phyloP scores from a whole-genome alignment of 2,113 vertebrate genomes.

The Takifugu flavidus region DNA sequence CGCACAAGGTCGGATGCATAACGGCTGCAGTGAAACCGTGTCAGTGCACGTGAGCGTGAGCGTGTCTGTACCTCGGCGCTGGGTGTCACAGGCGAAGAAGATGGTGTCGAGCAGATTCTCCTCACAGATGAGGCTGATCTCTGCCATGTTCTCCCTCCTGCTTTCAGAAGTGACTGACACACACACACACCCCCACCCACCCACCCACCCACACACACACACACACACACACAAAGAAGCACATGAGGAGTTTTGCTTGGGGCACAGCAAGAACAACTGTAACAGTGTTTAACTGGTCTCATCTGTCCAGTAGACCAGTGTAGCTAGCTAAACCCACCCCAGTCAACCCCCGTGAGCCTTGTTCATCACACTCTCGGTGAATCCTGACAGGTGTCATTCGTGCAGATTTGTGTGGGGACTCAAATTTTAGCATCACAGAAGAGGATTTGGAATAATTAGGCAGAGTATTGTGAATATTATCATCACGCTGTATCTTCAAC shows the following conservation, averaged over 20 bases:
- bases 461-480: too few species aligned
- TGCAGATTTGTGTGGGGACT: too few species aligned
- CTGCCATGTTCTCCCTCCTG: slow-evolving; percentile 52
- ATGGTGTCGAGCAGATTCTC: slow-evolving; percentile 85
- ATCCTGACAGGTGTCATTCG: too few species aligned
- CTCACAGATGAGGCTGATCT: slow-evolving; percentile 78
- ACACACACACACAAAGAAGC: slow-evolving; percentile 23
- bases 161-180: slow-evolving; percentile 41
- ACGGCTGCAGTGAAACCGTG: neutral
- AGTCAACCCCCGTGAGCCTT: too few species aligned
- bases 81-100: slow-evolving; percentile 81
- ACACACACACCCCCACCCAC: slow-evolving; percentile 31
- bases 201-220: slow-evolving; percentile 30
- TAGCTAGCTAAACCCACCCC: too few species aligned
- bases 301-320: too few species aligned
- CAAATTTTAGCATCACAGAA: too few species aligned
- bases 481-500: neutral
- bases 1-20: too few species aligned
- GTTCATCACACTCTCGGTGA: neutral
- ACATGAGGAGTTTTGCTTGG: slow-evolving; percentile 40
- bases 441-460: too few species aligned
- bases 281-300: too few species aligned
- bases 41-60: neutral
- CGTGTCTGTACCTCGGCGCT: slow-evolving; percentile 75
- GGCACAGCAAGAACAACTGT: slow-evolving; percentile 6